Evolutionary conservation across 2,888 invertebrate species (phyloP).

Genomic region (Leucoptera coffeella): DNA sequence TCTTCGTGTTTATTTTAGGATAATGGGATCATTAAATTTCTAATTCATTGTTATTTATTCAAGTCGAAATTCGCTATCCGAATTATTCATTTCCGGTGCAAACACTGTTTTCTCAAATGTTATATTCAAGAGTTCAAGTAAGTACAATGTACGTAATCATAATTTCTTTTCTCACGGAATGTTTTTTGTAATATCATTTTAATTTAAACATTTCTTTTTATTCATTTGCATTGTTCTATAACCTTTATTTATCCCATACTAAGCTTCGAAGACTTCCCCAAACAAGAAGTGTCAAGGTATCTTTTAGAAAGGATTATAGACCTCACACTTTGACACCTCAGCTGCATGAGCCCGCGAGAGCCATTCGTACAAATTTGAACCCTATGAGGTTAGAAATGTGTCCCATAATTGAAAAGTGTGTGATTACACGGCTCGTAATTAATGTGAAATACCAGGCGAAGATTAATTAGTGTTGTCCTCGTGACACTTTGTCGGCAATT

Average conservation of each 20-base stretch:
- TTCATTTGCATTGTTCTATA: slow-evolving; percentile 31
- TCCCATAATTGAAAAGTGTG: neutral
- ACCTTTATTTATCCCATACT: slow-evolving; percentile 20
- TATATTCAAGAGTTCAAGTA: too few relatives aligned
- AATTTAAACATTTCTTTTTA: slow-evolving; percentile 30
- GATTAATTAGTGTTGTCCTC: slow-evolving; percentile 44
- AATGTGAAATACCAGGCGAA: slow-evolving; percentile 28
- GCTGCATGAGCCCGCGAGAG: slow-evolving; percentile 11
- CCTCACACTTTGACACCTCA: slow-evolving; percentile 27
- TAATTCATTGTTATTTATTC: too few relatives aligned
- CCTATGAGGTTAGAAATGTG: slow-evolving; percentile 5
- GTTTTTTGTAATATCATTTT: slow-evolving; percentile 35
- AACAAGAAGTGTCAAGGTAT: slow-evolving; percentile 5
- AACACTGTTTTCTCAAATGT: too few relatives aligned
- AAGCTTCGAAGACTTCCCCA: slow-evolving; percentile 2
- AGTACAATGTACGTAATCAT: too few relatives aligned
- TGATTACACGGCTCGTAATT: slow-evolving; percentile 14
- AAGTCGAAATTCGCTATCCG: too few relatives aligned
- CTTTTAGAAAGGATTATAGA: slow-evolving; percentile 13
- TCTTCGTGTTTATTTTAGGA: too few relatives aligned
- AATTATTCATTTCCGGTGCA: too few relatives aligned
- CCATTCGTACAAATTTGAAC: slow-evolving; percentile 7
- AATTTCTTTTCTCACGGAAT: slow-evolving; percentile 34
- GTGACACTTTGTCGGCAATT: slow-evolving; percentile 34
- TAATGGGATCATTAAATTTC: too few relatives aligned